phyloP scores from a whole-genome alignment of 2,797 vertebrate species.

The Octomys mimax region DNA sequence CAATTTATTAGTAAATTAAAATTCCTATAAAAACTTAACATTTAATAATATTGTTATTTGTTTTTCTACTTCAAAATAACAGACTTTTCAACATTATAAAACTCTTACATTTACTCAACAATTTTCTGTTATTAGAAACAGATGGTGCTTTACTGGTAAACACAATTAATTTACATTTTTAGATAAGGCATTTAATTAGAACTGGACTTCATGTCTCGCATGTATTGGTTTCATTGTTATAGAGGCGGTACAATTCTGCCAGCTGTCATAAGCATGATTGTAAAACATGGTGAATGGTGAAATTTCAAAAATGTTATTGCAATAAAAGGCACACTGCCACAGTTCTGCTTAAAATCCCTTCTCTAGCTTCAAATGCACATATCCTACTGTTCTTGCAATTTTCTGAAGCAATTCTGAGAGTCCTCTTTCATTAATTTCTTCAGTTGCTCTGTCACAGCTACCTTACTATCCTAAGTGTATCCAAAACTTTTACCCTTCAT shows the following conservation, averaged over 20 bases:
- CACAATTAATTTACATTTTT: conserved; percentile 77
- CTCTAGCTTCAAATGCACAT: not conserved
- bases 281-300: not conserved
- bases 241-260: conserved; percentile 44
- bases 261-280: conserved; percentile 42
- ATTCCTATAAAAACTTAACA: conserved; percentile 2
- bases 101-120: conserved; percentile 40
- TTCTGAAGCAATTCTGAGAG: not conserved
- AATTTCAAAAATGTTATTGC: not conserved
- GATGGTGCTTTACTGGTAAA: conserved; percentile 74
- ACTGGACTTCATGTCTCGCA: conserved; percentile 52
- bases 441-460: not conserved
- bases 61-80: not conserved
- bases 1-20: conserved; percentile 26
- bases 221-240: conserved; percentile 57
- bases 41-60: not conserved
- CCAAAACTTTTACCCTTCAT: not conserved
- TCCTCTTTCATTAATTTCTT: not conserved
- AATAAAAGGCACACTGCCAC: not conserved
- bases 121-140: conserved; percentile 76
- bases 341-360: not conserved
- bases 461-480: not conserved
- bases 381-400: not conserved
- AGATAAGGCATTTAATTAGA: conserved; percentile 75
- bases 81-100: conserved; percentile 24